Conservation (phyloP, 2,888 invertebrate genomes). For the Erannis defoliaria region DNA sequence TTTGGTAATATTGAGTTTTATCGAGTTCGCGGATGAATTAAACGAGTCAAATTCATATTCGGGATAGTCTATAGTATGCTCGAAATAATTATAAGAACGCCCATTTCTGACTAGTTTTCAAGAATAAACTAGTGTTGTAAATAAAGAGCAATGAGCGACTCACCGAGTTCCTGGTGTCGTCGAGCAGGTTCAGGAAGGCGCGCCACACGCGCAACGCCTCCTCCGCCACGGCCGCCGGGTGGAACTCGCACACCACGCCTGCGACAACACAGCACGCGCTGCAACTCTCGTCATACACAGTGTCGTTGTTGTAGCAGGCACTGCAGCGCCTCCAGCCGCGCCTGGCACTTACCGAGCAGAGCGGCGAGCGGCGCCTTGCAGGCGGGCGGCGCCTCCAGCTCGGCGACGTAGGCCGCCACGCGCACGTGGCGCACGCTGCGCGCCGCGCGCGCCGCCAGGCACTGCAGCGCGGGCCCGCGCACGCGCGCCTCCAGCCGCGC, state of each 20-base stretch:
- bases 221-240: slow-evolving; percentile 56
- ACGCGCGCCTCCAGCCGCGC: slow-evolving; percentile 50
- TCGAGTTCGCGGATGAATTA: no score
- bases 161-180: slow-evolving; percentile 60
- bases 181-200: slow-evolving; percentile 60
- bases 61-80: no score
- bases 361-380: slow-evolving; percentile 59
- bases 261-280: no score
- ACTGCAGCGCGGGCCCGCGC: slow-evolving; percentile 56
- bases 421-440: slow-evolving; percentile 38
- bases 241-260: slow-evolving; percentile 68
- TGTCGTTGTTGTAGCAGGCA: no score
- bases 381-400: slow-evolving; percentile 49
- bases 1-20: no score
- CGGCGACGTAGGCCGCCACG: slow-evolving; percentile 41
- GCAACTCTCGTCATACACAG: no score
- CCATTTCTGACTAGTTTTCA: no score
- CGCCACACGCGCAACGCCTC: slow-evolving; percentile 61
- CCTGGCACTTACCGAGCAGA: slow-evolving; percentile 55
- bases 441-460: slow-evolving; percentile 52
- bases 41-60: no score
- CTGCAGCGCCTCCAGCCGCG: no score
- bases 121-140: no score
- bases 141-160: slow-evolving; percentile 33
- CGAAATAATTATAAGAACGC: no score